Evolutionary conservation across 2,113 vertebrate genomes (phyloP).

Genomic region (Ibidorhyncha struthersii): DNA sequence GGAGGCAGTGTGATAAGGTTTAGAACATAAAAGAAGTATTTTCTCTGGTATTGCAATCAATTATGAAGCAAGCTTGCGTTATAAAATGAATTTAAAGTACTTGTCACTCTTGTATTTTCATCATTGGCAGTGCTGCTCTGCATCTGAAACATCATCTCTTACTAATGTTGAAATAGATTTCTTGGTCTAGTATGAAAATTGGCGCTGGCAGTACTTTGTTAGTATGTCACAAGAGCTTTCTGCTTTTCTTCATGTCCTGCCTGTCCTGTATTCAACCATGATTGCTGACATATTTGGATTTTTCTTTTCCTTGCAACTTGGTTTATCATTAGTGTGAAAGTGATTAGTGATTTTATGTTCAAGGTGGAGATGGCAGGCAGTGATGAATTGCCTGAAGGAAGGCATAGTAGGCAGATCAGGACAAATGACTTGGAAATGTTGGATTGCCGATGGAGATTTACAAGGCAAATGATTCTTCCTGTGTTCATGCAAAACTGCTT

Average conservation of each 20-base stretch:
- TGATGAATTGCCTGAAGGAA: neutral
- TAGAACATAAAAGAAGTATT: neutral
- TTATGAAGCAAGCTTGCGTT: neutral
- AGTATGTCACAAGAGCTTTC: neutral
- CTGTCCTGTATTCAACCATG: neutral
- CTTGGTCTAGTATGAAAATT: neutral
- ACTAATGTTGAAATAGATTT: neutral
- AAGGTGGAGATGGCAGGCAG: neutral
- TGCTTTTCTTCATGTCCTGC: neutral
- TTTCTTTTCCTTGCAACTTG: neutral
- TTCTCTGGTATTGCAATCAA: neutral
- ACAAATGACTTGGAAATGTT: neutral
- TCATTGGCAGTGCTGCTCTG: neutral
- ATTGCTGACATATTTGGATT: neutral
- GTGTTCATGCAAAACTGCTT: neutral
- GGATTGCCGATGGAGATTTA: neutral
- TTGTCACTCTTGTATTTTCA: neutral
- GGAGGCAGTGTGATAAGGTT: neutral
- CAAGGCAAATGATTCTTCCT: neutral
- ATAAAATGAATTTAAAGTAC: neutral
- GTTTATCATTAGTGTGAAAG: neutral
- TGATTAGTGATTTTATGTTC: neutral
- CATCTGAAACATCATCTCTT: neutral
- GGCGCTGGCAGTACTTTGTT: neutral
- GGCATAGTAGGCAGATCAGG: neutral